Percentiles rank a stretch among this genome's conserved stretches.
These are phyloP conservation scores for Odontophorus gujanensis DNA, from an alignment of 2,113 vertebrate genomes.

Conservation along the genomic window DNA sequence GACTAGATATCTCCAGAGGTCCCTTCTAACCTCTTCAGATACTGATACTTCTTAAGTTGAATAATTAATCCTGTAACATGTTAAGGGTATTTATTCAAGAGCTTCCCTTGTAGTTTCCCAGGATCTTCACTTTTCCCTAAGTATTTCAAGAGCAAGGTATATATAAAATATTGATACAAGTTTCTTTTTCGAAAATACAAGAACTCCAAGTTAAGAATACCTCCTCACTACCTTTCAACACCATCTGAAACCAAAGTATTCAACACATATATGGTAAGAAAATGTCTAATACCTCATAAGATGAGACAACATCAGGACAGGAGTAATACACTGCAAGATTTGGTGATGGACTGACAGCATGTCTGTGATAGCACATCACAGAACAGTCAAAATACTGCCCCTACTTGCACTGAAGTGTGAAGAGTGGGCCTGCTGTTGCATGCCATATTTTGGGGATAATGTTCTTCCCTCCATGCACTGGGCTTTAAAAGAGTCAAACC, in stretches of 20 bases:
- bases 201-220: not conserved
- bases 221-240: not conserved
- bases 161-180: not conserved
- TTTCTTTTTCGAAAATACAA: not conserved
- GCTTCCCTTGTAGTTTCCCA: not conserved
- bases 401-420: not conserved
- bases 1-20: too few species aligned
- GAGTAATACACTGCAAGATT: not conserved
- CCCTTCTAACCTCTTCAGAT: too few species aligned
- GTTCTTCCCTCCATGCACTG: not conserved
- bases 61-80: not conserved
- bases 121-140: not conserved
- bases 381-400: not conserved
- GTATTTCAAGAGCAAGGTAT: not conserved
- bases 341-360: not conserved
- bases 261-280: not conserved
- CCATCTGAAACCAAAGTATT: not conserved
- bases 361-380: not conserved
- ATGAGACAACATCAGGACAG: not conserved
- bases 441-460: not conserved
- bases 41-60: not conserved
- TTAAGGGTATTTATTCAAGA: not conserved
- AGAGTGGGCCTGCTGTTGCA: not conserved
- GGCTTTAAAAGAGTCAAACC: not conserved
- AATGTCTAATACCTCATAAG: not conserved